Conservation (phyloP, 2,113 vertebrate species). For the Puffinus mauretanicus region DNA sequence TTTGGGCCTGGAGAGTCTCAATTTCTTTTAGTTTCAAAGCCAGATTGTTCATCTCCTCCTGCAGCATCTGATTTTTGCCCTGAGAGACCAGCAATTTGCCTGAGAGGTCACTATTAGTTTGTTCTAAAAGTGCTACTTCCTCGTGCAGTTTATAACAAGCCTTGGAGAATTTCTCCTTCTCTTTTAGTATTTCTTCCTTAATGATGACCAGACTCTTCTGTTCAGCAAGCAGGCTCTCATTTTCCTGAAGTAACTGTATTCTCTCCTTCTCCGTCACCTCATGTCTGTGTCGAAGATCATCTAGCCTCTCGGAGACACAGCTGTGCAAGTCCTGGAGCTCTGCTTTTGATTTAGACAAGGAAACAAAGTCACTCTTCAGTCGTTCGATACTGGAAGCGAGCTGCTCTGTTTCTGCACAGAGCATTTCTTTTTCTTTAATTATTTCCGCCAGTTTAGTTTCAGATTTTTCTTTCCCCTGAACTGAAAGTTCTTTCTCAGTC, state of each 20-base stretch:
- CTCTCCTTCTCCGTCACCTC: constrained; percentile 65
- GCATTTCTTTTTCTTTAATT: constrained; percentile 67
- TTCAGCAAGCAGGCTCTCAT: constrained; percentile 55
- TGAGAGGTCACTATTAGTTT: constrained; percentile 71
- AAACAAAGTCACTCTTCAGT: constrained; percentile 66
- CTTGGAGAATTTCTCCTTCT: constrained; percentile 63
- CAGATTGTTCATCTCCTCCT: constrained; percentile 80
- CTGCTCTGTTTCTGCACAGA: constrained; percentile 59
- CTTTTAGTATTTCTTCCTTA: constrained; percentile 54
- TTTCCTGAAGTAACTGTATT: constrained; percentile 56
- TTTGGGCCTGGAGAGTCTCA: constrained; percentile 82
- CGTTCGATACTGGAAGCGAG: constrained; percentile 70
- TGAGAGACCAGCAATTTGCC: constrained; percentile 71
- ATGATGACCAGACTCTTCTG: constrained; percentile 50
- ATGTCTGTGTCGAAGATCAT: constrained; percentile 62
- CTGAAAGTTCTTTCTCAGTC: constrained; percentile 65
- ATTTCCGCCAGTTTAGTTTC: constrained; percentile 69
- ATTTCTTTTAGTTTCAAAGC: constrained; percentile 79
- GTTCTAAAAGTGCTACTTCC: constrained; percentile 61
- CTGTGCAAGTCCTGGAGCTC: constrained; percentile 66
- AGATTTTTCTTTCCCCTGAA: constrained; percentile 69
- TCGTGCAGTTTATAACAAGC: constrained; percentile 59
- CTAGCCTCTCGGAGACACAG: constrained; percentile 69
- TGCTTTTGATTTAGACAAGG: constrained; percentile 71
- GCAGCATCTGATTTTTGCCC: constrained; percentile 75